These are phyloP conservation scores for Lophius americanus DNA, from an alignment of 2,797 vertebrate species.

Conservation along the genomic window DNA sequence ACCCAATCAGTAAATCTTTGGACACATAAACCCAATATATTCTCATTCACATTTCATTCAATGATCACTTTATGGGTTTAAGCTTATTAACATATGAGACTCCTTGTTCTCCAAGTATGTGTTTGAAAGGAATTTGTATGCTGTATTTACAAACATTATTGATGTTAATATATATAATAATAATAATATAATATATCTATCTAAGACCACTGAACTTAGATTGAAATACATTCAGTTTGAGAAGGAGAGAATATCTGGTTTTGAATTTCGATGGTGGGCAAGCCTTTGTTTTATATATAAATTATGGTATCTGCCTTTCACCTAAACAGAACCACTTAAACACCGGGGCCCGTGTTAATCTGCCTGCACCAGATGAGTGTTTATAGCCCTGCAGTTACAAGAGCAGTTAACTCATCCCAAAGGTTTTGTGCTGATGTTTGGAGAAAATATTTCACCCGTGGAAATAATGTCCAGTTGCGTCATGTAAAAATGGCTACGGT, in stretches of 20 bases:
- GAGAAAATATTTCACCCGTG: constrained; percentile 38
- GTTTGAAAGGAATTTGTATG: neutral
- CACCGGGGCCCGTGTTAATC: constrained; percentile 22
- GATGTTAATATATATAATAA: no score
- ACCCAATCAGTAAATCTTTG: no score
- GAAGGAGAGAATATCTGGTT: no score
- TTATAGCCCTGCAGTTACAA: constrained; percentile 23
- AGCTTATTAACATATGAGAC: no score
- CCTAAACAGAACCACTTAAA: constrained; percentile 12
- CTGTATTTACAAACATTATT: neutral
- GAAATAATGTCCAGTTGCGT: constrained; percentile 46
- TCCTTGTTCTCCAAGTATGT: neutral
- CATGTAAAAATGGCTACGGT: constrained; percentile 33
- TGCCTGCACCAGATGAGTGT: constrained; percentile 26
- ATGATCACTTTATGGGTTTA: neutral
- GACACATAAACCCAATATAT: no score
- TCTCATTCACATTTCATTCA: no score
- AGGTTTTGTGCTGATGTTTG: constrained; percentile 43
- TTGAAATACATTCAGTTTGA: no score
- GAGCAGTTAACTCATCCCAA: constrained; percentile 39
- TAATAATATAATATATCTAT: no score
- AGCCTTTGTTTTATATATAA: constrained; percentile 6
- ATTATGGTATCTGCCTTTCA: neutral
- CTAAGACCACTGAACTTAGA: no score
- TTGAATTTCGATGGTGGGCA: no score